phyloP scores from a whole-genome alignment of 2,797 vertebrate genomes.

The Ataeniobius toweri region DNA sequence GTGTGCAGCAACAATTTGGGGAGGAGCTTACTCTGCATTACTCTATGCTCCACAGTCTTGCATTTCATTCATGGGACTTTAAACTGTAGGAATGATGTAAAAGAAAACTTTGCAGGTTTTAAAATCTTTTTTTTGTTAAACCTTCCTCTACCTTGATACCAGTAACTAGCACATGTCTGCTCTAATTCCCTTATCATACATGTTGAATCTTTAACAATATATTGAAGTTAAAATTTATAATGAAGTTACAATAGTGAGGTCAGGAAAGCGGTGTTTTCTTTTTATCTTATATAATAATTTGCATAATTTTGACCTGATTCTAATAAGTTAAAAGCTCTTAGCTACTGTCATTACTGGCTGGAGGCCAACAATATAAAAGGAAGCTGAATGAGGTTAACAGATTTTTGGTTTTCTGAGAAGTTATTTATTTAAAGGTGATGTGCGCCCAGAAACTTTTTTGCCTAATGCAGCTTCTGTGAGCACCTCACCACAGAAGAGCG shows the following conservation, averaged over 20 bases:
- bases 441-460: not conserved
- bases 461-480: not conserved
- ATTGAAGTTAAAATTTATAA: not conserved
- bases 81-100: too few relatives aligned
- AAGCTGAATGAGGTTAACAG: constrained; percentile 16
- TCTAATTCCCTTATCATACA: not conserved
- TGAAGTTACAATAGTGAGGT: not conserved
- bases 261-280: not conserved
- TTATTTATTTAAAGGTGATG: not conserved
- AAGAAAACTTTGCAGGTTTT: too few relatives aligned
- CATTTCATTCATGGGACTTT: too few relatives aligned
- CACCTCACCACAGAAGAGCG: not conserved
- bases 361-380: constrained; percentile 14
- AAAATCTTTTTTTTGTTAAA: too few relatives aligned
- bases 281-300: not conserved
- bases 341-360: constrained; percentile 12
- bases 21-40: too few relatives aligned
- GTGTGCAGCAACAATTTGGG: too few relatives aligned
- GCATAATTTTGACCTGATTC: not conserved
- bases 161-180: not conserved
- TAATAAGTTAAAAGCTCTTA: not conserved
- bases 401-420: constrained; percentile 18
- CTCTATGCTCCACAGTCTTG: too few relatives aligned
- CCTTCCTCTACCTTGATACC: too few relatives aligned
- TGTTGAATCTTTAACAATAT: not conserved